Evolutionary conservation across 2,797 vertebrate species (phyloP).

Genomic region (Helostoma temminkii): DNA sequence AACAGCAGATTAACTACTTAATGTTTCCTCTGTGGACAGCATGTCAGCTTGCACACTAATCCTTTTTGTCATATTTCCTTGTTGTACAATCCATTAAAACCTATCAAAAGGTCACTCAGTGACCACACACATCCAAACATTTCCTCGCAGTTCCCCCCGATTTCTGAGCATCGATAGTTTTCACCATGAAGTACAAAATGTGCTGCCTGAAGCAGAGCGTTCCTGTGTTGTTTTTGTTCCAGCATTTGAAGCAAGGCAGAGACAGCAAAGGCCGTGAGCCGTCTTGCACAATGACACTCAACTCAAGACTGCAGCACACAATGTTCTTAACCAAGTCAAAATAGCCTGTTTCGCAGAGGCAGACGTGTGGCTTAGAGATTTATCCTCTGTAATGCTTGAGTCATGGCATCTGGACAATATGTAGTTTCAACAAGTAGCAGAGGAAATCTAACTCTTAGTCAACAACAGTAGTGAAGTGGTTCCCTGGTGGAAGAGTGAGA

Average conservation of each 20-base stretch:
- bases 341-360: conserved; percentile 31
- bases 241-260: conserved; percentile 13
- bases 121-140: neutral
- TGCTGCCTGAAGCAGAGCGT: neutral
- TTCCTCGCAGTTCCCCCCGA: neutral
- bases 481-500: neutral
- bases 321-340: conserved; percentile 39
- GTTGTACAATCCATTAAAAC: neutral
- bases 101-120: neutral
- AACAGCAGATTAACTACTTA: no score
- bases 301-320: conserved; percentile 13
- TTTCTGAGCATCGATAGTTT: neutral
- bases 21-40: neutral
- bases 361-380: neutral
- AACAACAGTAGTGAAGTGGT: conserved; percentile 4
- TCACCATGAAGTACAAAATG: conserved; percentile 17
- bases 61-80: neutral
- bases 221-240: neutral
- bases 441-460: neutral
- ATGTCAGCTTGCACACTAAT: neutral
- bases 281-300: conserved; percentile 36
- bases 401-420: conserved; percentile 4
- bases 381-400: neutral
- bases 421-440: neutral
- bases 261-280: conserved; percentile 8